These are phyloP conservation scores for Scomber colias DNA, from an alignment of 2,113 vertebrate genomes.

Conservation along the genomic window DNA sequence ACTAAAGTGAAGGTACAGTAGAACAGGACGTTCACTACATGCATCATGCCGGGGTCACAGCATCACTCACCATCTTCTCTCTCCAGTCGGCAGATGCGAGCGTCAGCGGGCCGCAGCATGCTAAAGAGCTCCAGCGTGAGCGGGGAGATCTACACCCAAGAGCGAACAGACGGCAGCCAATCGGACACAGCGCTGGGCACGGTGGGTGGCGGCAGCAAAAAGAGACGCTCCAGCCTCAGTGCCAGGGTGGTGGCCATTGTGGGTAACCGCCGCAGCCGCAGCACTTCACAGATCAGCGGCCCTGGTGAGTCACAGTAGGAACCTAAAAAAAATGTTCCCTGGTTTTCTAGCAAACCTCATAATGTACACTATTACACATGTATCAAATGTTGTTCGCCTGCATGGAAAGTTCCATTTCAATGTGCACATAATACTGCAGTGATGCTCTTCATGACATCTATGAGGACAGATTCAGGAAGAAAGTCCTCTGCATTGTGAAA, in stretches of 20 bases:
- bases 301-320: constrained; percentile 88
- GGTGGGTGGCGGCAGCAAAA: constrained; percentile 92
- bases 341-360: too few relatives aligned
- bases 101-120: constrained; percentile 91
- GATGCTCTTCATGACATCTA: too few relatives aligned
- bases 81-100: constrained; percentile 91
- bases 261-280: constrained; percentile 90
- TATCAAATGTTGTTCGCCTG: neutral
- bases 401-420: too few relatives aligned
- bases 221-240: constrained; percentile 95
- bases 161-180: constrained; percentile 97
- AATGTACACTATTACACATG: neutral
- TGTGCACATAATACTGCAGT: too few relatives aligned
- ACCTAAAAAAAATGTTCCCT: neutral
- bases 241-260: constrained; percentile 98
- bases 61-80: constrained; percentile 1
- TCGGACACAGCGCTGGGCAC: constrained; percentile 97
- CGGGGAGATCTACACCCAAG: constrained; percentile 94
- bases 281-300: constrained; percentile 96
- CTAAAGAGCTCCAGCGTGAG: constrained; percentile 97
- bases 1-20: constrained; percentile 47
- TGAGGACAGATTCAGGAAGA: too few relatives aligned
- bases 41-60: too few relatives aligned
- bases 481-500: too few relatives aligned
- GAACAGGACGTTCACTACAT: neutral